phyloP scores from a whole-genome alignment of 2,797 vertebrate species.

The Hyperoplus immaculatus region DNA sequence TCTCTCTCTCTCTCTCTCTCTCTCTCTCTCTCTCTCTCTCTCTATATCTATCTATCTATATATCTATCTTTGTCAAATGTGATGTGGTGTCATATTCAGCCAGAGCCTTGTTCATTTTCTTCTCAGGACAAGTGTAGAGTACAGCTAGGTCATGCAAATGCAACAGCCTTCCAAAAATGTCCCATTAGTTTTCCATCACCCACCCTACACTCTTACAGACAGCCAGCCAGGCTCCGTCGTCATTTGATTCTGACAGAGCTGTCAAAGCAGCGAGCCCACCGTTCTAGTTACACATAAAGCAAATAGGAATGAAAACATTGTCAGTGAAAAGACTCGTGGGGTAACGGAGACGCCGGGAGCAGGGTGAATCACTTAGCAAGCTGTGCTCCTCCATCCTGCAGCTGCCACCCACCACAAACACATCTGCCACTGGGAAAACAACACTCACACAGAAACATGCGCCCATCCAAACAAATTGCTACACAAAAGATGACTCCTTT shows the following conservation, averaged over 20 bases:
- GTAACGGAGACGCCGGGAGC: slow-evolving; percentile 74
- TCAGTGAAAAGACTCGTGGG: slow-evolving; percentile 78
- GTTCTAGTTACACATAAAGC: slow-evolving; percentile 74
- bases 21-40: not conserved
- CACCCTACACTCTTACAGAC: slow-evolving; percentile 13
- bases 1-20: no score
- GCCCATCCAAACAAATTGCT: slow-evolving; percentile 61
- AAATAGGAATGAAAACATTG: slow-evolving; percentile 80
- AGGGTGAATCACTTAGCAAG: slow-evolving; percentile 82
- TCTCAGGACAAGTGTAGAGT: slow-evolving; percentile 17
- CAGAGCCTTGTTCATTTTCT: slow-evolving; percentile 18
- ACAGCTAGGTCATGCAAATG: slow-evolving; percentile 44
- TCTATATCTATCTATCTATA: no score
- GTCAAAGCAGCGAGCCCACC: slow-evolving; percentile 61
- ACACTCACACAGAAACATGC: slow-evolving; percentile 51
- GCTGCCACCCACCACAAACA: slow-evolving; percentile 79
- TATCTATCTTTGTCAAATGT: slow-evolving; percentile 2
- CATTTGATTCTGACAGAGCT: slow-evolving; percentile 71
- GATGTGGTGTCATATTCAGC: slow-evolving; percentile 37
- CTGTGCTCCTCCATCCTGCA: slow-evolving; percentile 77
- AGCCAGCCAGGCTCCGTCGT: slow-evolving; percentile 45
- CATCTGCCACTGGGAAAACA: slow-evolving; percentile 76
- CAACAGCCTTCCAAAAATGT: slow-evolving; percentile 58
- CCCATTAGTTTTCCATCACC: slow-evolving; percentile 38
- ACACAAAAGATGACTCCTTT: slow-evolving; percentile 70